Percentiles rank a stretch among this genome's conserved stretches.
phyloP scores from a whole-genome alignment of 30 jellyfish, hydroid and myxozoan genomes.

The Turritopsis dohrnii region DNA sequence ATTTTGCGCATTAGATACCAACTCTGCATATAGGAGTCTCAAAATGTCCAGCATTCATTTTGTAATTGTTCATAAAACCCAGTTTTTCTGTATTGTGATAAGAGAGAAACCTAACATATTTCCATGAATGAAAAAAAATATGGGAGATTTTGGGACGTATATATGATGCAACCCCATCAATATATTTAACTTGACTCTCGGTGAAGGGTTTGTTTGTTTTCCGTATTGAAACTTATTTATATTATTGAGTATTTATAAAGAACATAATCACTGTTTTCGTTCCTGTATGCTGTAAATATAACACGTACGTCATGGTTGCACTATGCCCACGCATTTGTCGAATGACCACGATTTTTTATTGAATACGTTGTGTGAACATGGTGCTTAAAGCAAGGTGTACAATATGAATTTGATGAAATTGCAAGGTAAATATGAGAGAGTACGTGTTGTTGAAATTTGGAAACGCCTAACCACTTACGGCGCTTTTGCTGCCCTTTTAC shows the following conservation, averaged over 20 bases:
- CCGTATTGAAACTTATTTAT: not conserved
- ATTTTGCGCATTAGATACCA: no score
- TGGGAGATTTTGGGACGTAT: no score
- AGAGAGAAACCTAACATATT: no score
- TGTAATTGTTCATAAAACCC: no score
- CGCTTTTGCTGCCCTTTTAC: no score
- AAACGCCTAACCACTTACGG: no score
- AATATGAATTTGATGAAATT: not conserved
- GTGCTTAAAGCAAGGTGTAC: not conserved
- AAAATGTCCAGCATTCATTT: no score
- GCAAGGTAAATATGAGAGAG: no score
- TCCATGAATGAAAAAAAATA: no score
- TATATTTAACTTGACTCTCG: not conserved
- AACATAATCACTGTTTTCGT: not conserved
- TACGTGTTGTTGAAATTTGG: no score
- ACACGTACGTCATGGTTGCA: not conserved
- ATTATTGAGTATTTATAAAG: not conserved
- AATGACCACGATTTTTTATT: not conserved
- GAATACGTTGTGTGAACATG: not conserved
- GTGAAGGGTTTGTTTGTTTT: not conserved
- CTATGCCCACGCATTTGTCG: not conserved
- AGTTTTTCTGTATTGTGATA: no score
- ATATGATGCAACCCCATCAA: not conserved
- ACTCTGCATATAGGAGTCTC: no score
- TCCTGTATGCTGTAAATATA: not conserved